Conservation (phyloP, 2,888 invertebrate genomes). For the Metellina segmentata region DNA sequence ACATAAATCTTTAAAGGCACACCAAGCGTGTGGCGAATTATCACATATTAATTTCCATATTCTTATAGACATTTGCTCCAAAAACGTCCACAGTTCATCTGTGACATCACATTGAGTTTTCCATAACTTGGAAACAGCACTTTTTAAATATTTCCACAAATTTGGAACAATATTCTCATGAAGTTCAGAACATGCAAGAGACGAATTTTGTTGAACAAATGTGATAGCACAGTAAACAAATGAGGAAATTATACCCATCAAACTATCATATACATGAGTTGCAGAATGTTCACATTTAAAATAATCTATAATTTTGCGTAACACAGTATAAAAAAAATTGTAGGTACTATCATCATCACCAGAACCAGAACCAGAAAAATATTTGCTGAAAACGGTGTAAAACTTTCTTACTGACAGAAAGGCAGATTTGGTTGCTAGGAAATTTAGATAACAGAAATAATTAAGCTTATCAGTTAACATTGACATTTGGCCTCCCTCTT, state of each 20-base stretch:
- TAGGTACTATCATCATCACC: neutral
- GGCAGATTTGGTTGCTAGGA: neutral
- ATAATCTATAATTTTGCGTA: neutral
- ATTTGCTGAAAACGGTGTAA: neutral
- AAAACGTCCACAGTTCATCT: constrained; percentile 5
- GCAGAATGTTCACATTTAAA: neutral
- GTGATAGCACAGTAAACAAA: neutral
- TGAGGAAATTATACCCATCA: neutral
- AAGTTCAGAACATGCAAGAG: neutral
- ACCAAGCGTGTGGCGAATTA: constrained; percentile 49
- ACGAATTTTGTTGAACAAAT: neutral
- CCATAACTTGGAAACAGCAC: constrained; percentile 14
- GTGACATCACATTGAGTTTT: constrained; percentile 3
- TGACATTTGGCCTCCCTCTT: neutral
- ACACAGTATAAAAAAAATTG: neutral
- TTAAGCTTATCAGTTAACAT: neutral
- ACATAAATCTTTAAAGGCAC: constrained; percentile 10
- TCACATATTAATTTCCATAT: constrained; percentile 14
- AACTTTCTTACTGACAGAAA: neutral
- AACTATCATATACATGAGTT: neutral
- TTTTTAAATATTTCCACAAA: constrained; percentile 43
- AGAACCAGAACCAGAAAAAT: neutral
- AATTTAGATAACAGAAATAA: neutral
- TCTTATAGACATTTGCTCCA: neutral
- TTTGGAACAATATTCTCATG: constrained; percentile 16